Conservation (phyloP, 1,140 invertebrate genomes). For the Zaprionus nigranus region DNA sequence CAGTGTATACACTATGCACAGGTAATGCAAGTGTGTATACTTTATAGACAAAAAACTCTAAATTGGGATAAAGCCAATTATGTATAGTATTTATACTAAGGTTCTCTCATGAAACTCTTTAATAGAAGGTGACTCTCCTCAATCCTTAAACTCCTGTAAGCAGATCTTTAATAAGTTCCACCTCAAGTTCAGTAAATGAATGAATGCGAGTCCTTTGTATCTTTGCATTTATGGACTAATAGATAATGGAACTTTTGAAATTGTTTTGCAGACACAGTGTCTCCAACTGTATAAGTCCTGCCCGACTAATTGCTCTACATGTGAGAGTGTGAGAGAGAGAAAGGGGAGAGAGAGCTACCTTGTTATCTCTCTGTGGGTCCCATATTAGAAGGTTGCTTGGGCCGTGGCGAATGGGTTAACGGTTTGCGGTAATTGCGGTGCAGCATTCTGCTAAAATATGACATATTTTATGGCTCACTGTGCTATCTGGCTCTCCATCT, state of each 20-base stretch:
- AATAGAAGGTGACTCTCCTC: too few species aligned
- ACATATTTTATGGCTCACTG: slow-evolving; percentile 83
- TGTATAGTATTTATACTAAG: too few species aligned
- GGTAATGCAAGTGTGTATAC: too few species aligned
- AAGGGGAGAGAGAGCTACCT: background rate
- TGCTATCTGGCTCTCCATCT: slow-evolving; percentile 56
- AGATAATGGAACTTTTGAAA: slow-evolving; percentile 76
- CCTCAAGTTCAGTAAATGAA: background rate
- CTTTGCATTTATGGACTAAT: slow-evolving; percentile 70
- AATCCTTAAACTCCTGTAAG: background rate
- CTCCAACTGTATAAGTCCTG: background rate
- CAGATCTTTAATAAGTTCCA: background rate
- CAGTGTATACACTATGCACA: too few species aligned
- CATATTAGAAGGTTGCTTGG: slow-evolving; percentile 62
- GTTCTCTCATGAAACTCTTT: too few species aligned
- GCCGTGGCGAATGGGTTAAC: slow-evolving; percentile 79
- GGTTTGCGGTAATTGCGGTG: slow-evolving; percentile 63
- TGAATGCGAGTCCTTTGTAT: slow-evolving; percentile 16
- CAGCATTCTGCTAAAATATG: slow-evolving; percentile 83
- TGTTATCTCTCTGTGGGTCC: slow-evolving; percentile 64
- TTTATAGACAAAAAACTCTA: too few species aligned
- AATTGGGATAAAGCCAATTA: too few species aligned
- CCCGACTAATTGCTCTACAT: slow-evolving; percentile 1
- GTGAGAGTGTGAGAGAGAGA: background rate
- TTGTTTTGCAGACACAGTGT: slow-evolving; percentile 53